Base-by-base conservation (phyloP, 30 jellyfish, hydroid and myxozoan species). In the Turritopsis rubra region DNA sequence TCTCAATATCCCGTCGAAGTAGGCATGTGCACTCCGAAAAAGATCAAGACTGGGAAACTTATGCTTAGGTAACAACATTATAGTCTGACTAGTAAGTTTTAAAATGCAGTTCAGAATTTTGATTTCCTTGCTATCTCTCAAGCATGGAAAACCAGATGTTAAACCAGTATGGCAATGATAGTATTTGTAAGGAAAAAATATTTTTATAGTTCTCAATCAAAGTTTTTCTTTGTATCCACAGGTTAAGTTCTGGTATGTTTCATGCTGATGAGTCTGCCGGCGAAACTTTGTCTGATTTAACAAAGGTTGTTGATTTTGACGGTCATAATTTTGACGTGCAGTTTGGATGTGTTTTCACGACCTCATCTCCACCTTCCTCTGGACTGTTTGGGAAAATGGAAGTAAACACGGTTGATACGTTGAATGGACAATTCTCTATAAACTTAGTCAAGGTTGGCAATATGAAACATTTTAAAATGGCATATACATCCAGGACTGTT, bases 271-370 rank as follows among this genome's bases (percentile, higher is more conserved):
- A 78, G 18, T 72, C 31, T 21, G 95, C 73, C 21, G 96, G 95
- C 17, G 99, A 89, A 83, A 41, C 60, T 3, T 21, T 85, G 19
- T 83, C 79, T 82, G 80, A 84, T 30, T 31, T 93, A 81, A 25
- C 54, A 29, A 88, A 89, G 76, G 79, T 82, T 7, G 95, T 85
- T 72, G 83, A 28, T 18, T 93, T 93, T 79, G 85, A 76, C 66
- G 99, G 99, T 53, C 29, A 71, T 29, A 95, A 84, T 22, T 88
- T 93, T 72, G 99, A 89, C 75, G 82, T 74, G 80, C 99, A 93
- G 84, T 93, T 88, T 83, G 95, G 93, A 16, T 83, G 96, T 73
- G 79, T 71, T 68, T 84, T 93, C 74, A 66, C 18, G 16, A 80
- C 75, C 8, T 86, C 83, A 23, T 29, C 66, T 17, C 53, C 88